Evolutionary conservation across 2,888 invertebrate species (phyloP).

Genomic region (Pterostichus niger): DNA sequence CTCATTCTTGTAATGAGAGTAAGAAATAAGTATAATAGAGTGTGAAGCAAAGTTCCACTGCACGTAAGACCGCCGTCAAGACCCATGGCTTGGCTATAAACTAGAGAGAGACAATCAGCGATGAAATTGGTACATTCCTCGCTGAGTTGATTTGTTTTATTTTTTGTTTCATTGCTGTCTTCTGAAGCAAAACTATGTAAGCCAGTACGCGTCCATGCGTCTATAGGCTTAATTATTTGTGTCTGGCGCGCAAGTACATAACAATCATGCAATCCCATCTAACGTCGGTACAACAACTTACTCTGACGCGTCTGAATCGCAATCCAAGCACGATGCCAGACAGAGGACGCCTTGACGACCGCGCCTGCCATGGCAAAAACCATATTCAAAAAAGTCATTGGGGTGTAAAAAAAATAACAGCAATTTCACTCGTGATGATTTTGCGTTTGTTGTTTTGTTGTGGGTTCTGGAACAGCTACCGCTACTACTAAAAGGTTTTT

Average conservation of each 20-base stretch:
- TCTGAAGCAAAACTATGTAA: conserved; percentile 51
- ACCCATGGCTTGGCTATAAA: conserved; percentile 33
- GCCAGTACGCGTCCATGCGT: conserved; percentile 49
- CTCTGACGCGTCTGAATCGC: conserved; percentile 61
- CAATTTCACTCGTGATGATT: conserved; percentile 53
- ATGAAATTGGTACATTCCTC: conserved; percentile 32
- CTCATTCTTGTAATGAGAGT: conserved; percentile 3
- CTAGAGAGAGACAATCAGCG: conserved; percentile 25
- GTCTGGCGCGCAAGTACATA: conserved; percentile 48
- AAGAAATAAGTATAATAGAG: neutral
- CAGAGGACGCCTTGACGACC: conserved; percentile 76
- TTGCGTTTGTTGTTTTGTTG: conserved; percentile 44
- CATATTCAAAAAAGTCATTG: conserved; percentile 60
- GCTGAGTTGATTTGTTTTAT: neutral
- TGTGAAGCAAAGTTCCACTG: conserved; percentile 50
- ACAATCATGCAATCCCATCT: conserved; percentile 65
- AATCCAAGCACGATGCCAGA: conserved; percentile 76
- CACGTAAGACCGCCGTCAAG: conserved; percentile 31
- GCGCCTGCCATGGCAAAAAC: conserved; percentile 73
- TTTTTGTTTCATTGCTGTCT: conserved; percentile 15
- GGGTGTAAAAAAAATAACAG: conserved; percentile 33
- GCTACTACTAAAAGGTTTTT: conserved; percentile 49
- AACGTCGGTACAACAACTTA: conserved; percentile 64
- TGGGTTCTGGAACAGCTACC: conserved; percentile 52
- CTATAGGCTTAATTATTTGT: conserved; percentile 40